Percentiles rank a stretch among this genome's conserved stretches.
phyloP scores from a whole-genome alignment of 1,140 invertebrate genomes.

The Luehdorfia chinensis region DNA sequence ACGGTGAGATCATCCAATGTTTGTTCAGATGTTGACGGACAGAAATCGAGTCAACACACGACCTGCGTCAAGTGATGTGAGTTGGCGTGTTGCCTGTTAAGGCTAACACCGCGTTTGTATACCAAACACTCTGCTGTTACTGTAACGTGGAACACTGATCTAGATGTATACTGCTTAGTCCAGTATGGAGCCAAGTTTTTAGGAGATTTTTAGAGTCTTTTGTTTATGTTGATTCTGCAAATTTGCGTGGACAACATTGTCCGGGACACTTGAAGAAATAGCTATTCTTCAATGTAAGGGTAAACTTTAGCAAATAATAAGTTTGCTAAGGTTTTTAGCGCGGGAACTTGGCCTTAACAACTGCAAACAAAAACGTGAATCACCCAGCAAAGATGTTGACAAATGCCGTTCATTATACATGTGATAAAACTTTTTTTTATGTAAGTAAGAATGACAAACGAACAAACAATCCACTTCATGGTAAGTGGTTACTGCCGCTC shows the following conservation, averaged over 20 bases:
- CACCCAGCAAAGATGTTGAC: conserved; percentile 25
- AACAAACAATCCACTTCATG: too few species aligned
- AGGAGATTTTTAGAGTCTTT: too few species aligned
- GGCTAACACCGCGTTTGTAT: conserved; percentile 15
- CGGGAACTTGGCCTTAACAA: conserved; percentile 24
- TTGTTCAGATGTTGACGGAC: conserved; percentile 47
- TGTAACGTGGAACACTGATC: too few species aligned
- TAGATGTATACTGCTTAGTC: neutral
- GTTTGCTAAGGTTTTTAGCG: too few species aligned
- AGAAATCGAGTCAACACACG: conserved; percentile 30
- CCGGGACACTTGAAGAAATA: too few species aligned
- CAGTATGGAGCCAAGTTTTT: neutral
- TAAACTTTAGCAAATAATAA: too few species aligned
- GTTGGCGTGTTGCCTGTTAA: conserved; percentile 37
- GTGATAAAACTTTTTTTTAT: conserved; percentile 28
- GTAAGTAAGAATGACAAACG: conserved; percentile 12
- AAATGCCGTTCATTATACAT: conserved; percentile 33
- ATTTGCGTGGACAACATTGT: too few species aligned
- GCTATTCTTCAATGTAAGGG: too few species aligned
- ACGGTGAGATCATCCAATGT: conserved; percentile 53
- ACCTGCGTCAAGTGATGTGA: conserved; percentile 46
- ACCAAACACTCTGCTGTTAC: too few species aligned
- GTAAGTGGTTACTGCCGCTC: too few species aligned
- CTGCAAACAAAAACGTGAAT: conserved; percentile 30
- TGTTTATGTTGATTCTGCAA: too few species aligned